These are phyloP conservation scores for Eupithecia inturbata DNA, from an alignment of 2,888 invertebrate genomes.

Conservation along the genomic window DNA sequence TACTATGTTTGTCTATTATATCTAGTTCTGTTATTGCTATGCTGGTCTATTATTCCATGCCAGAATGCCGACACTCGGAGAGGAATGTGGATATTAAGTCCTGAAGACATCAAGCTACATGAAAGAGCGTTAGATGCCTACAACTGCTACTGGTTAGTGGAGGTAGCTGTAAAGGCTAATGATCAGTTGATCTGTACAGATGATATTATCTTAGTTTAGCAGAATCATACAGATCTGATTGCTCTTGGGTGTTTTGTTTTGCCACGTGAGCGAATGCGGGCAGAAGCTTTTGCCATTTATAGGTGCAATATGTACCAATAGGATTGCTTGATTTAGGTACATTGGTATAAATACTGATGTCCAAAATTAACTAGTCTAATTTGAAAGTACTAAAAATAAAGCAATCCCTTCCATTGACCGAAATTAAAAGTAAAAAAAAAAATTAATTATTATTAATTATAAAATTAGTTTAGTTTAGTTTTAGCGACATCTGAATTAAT, in stretches of 20 bases:
- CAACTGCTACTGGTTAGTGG: no score
- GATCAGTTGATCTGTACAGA: neutral
- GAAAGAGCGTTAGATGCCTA: neutral
- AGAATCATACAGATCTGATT: neutral
- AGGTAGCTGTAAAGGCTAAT: neutral
- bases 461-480: no score
- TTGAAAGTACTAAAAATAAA: no score
- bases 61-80: neutral
- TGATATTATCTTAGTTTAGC: neutral
- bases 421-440: no score
- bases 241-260: neutral
- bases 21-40: neutral
- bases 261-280: neutral
- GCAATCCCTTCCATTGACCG: no score
- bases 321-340: no score
- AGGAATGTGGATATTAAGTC: slow-evolving; percentile 5
- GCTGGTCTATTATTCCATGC: slow-evolving; percentile 3
- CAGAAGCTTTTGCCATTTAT: neutral
- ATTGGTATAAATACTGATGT: no score
- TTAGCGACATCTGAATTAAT: neutral
- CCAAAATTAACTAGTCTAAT: no score
- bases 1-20: neutral
- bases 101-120: neutral
- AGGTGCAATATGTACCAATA: neutral
- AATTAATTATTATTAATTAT: no score